These are phyloP conservation scores for Oncorhynchus kisutch DNA, from an alignment of 2,113 vertebrate genomes.

Conservation along the genomic window DNA sequence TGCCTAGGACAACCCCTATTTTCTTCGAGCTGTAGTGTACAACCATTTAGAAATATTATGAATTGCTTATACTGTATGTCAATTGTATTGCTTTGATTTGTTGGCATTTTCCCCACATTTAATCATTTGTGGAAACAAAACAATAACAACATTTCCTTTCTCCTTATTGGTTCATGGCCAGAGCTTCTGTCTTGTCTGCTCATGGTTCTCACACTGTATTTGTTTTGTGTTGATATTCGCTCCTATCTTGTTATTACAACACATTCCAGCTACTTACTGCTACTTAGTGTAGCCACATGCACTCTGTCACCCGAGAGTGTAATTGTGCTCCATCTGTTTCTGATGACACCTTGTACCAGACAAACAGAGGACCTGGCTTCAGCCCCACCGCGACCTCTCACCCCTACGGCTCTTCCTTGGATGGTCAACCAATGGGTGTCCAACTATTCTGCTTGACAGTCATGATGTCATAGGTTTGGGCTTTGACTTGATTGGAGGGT, in stretches of 20 bases:
- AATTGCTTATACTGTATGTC: too few species aligned
- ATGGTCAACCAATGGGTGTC: background rate
- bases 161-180: background rate
- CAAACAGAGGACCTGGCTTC: constrained; percentile 22
- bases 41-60: background rate
- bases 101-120: too few species aligned
- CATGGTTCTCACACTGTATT: background rate
- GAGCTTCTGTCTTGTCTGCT: background rate
- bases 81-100: too few species aligned
- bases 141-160: too few species aligned
- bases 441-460: background rate
- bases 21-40: background rate
- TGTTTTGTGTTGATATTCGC: constrained; percentile 10
- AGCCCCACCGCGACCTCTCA: constrained; percentile 8
- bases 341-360: constrained; percentile 31
- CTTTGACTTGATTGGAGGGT: background rate
- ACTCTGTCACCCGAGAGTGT: constrained; percentile 23
- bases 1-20: too few species aligned
- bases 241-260: constrained; percentile 6
- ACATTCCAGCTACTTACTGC: constrained; percentile 29
- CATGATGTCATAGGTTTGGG: background rate
- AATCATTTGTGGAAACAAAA: too few species aligned
- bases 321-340: constrained; percentile 50
- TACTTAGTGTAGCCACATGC: constrained; percentile 31
- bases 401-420: constrained; percentile 16